Conservation (phyloP, 2,888 invertebrate species). For the Cerastis rubricosa region DNA sequence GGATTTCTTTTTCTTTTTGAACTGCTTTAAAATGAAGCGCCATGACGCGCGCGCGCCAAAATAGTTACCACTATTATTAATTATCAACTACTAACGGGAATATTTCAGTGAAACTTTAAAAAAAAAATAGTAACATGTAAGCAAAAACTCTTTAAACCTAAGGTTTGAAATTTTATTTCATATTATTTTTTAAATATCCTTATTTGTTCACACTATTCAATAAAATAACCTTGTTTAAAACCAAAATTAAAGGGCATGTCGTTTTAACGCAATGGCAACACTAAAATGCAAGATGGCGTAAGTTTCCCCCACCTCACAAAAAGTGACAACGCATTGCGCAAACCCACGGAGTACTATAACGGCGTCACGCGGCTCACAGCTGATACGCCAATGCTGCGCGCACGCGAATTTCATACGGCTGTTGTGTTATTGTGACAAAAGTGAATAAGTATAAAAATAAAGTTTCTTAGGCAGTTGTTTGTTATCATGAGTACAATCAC, state of each 20-base stretch:
- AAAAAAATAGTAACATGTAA: not conserved
- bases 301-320: conserved; percentile 69
- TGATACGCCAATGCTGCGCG: too few species aligned
- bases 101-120: not conserved
- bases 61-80: conserved; percentile 34
- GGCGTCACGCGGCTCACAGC: too few species aligned
- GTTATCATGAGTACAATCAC: too few species aligned
- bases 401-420: too few species aligned
- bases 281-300: conserved; percentile 79
- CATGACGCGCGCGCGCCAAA: conserved; percentile 38
- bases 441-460: too few species aligned
- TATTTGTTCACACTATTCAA: too few species aligned
- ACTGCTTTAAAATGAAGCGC: conserved; percentile 42
- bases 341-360: conserved; percentile 78
- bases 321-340: conserved; percentile 87
- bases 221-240: not conserved
- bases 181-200: too few species aligned
- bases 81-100: not conserved
- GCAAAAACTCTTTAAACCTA: not conserved
- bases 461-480: too few species aligned
- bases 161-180: not conserved
- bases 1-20: conserved; percentile 9
- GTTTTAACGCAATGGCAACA: conserved; percentile 71
- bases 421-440: too few species aligned
- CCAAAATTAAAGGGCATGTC: not conserved